Base-by-base conservation (phyloP, 2,888 invertebrate genomes). In the Nemotelus pantherinus region DNA sequence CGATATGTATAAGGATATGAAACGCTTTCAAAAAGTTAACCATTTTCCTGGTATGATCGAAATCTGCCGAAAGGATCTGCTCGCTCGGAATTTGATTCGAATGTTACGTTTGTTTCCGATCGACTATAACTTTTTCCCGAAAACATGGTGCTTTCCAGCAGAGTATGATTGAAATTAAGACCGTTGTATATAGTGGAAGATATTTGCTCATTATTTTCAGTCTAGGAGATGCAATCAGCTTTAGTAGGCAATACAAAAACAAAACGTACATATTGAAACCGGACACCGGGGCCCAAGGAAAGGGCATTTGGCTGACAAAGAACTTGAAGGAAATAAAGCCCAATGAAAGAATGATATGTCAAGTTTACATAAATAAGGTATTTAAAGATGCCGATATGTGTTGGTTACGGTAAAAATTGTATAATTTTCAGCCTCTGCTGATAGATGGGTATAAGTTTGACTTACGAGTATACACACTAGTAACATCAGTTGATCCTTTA, bases 381-480 rank as follows among this genome's bases (percentile, higher is more conserved):
- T 1, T 5, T 65, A n/a, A 45, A n/a, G 5, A 58, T n/a, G 25
- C 10, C 5, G 88, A 83, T 7, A 53, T 45, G 60, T 58, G 68
- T 25, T 1, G 25, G 41, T 48, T 9, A 41, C 4, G 39, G 7
- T 68, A 68, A 39, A 68, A 10, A 48, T 10, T n/a, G 6, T 25
- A 7, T 25, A 39, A 45, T 76, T 67, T 74, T 3, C 72, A 74
- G 90, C 97, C 97, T 0, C 93, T 94, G 81, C 89, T 97, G 65
- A 93, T 97, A 39, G 96, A 97, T 85, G 95, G 96, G 2, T 96
- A 93, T 86, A 97, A 97, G 88, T 97, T 97, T 86, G 97, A 97
- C 86, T 90, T 97, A 78, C 90, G 97, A 79, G 92, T 97, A 9
- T 97, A 97, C 85, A 92, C 93, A 0, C 88, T 97, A 47, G 93